phyloP scores from a whole-genome alignment of 2,113 vertebrate genomes.

The Baryphthengus martii region DNA sequence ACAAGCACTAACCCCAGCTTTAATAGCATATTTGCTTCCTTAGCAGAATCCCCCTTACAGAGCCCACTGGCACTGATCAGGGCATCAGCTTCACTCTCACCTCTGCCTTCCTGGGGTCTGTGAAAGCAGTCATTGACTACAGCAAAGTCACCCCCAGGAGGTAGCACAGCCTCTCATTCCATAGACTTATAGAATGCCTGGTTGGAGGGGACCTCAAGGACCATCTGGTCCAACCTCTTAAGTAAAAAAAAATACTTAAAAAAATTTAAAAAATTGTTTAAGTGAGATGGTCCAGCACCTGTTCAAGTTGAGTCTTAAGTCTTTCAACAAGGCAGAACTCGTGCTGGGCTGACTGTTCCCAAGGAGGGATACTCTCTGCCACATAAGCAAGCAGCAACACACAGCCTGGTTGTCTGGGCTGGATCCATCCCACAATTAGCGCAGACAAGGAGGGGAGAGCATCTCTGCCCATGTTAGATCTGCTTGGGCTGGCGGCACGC shows the following conservation, averaged over 20 bases:
- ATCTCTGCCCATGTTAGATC: fast-evolving
- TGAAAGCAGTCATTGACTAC: background rate
- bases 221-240: no score
- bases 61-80: background rate
- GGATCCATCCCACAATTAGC: background rate
- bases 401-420: background rate
- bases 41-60: background rate
- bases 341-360: background rate
- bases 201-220: no score
- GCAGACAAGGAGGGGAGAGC: background rate
- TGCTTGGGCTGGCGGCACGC: background rate
- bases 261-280: no score
- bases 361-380: background rate
- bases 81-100: background rate
- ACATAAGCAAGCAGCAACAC: background rate
- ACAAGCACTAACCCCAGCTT: background rate
- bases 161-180: background rate
- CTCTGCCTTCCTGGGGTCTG: background rate
- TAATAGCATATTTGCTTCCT: background rate
- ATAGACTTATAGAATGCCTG: no score
- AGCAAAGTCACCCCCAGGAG: background rate
- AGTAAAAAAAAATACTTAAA: no score
- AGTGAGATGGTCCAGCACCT: no score
- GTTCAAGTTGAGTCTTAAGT: no score
- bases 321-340: background rate